Conservation (phyloP, 2,113 vertebrate species). For the Sakesphorus luctuosus region DNA sequence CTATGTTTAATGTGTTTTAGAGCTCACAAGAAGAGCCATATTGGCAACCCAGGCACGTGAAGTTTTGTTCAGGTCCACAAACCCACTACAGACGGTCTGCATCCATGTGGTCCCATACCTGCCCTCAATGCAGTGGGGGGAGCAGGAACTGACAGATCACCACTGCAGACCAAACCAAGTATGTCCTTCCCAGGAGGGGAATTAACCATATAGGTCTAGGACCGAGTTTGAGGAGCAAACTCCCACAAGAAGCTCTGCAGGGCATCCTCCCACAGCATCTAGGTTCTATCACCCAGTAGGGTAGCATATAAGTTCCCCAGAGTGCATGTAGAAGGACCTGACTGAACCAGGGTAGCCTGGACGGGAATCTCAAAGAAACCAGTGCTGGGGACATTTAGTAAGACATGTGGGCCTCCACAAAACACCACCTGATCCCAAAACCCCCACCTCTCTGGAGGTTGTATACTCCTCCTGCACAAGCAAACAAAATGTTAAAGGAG, state of each 20-base stretch:
- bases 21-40: background rate
- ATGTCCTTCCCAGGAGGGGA: background rate
- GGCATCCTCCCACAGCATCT: background rate
- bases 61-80: background rate
- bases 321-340: background rate
- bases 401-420: background rate
- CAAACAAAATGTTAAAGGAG: background rate
- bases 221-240: fast-evolving
- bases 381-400: background rate
- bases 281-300: background rate
- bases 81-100: background rate
- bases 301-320: fast-evolving
- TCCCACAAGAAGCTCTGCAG: background rate
- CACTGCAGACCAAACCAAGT: background rate
- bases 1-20: background rate
- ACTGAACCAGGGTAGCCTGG: background rate
- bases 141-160: fast-evolving
- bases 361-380: background rate
- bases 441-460: background rate
- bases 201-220: background rate
- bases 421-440: background rate
- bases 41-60: background rate
- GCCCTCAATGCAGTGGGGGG: fast-evolving
- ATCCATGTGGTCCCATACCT: background rate
- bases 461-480: background rate